Evolutionary conservation across 2,797 vertebrate species (phyloP).

Genomic region (Pitangus sulphuratus): DNA sequence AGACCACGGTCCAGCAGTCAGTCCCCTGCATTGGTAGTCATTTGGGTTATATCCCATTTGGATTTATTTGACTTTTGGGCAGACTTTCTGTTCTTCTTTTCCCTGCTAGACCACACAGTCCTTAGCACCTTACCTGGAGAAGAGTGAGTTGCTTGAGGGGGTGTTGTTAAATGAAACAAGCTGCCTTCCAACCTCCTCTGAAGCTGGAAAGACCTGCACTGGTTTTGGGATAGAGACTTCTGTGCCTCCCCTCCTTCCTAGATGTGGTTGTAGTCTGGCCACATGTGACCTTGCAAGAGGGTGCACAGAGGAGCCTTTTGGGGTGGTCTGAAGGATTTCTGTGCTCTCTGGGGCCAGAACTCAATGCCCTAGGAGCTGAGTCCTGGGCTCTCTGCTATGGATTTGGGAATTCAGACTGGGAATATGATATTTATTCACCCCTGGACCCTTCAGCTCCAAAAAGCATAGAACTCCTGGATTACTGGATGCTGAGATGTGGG

Average conservation of each 20-base stretch:
- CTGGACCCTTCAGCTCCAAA: background rate
- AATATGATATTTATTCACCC: background rate
- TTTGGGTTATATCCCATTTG: background rate
- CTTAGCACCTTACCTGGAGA: background rate
- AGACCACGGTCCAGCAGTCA: fast-evolving
- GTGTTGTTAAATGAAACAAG: background rate
- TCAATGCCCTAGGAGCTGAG: background rate
- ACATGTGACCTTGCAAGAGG: background rate
- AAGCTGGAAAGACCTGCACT: background rate
- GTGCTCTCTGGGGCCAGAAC: background rate
- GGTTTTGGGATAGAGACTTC: background rate
- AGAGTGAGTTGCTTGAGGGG: background rate
- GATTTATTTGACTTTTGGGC: background rate
- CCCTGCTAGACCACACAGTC: background rate
- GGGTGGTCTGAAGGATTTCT: background rate
- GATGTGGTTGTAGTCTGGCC: background rate
- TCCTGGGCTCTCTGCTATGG: background rate
- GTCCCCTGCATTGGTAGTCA: background rate
- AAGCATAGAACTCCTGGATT: background rate
- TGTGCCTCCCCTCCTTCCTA: background rate
- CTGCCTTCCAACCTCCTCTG: background rate
- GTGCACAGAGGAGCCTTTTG: background rate
- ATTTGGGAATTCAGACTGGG: background rate
- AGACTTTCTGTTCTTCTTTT: background rate
- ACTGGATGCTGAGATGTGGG: background rate